Base-by-base conservation (phyloP, 2,797 vertebrate genomes). In the Nasua narica region DNA sequence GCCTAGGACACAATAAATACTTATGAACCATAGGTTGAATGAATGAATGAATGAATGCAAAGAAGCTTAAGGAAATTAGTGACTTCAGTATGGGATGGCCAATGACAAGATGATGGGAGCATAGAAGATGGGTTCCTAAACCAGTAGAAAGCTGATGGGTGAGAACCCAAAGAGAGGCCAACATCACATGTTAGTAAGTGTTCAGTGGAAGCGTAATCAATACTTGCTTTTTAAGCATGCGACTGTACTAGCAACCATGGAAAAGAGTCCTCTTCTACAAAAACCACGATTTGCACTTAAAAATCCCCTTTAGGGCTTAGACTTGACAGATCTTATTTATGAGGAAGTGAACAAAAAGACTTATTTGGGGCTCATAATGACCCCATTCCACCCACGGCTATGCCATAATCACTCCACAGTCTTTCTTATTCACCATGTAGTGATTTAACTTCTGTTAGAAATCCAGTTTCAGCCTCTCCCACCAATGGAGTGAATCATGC, bases 251-350 rank as follows among this genome's bases (percentile, higher is more conserved):
- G 5, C 29, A 87, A 90, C 52, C 56, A 65, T 52, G 48, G 23
- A 56, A 70, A 50, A 87, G 11, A 93, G 40, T 18, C 14, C 11
- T 86, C 95, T 91, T 52, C 46, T 85, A 72, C 65, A 74, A 92
- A 97, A 94, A 82, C 19, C 27, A 90, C 15, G 25, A 23, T 48
- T 97, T 98, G 79, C 95, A 95, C 96, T 97, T 97, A 95, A 97
- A 92, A 92, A 86, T 87, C 52, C 19, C 35, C 13, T 76, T 88
- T 86, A 93, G 91, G 79, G 91, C 91, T 93, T 65, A 81, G 95
- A 95, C 95, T 96, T 81, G 94, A 94, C 93, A 96, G 91, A 92
- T 93, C 25, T 86, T 94, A 76, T 98, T 94, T 97, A 95, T 50
- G 82, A 98, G 86, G 86, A 67, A 79, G 48, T 78, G 23, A 89